Evolutionary conservation across 2,113 vertebrate species (phyloP), one percentile per base, ranked within the genome.

Genomic region (Balaeniceps rex): DNA sequence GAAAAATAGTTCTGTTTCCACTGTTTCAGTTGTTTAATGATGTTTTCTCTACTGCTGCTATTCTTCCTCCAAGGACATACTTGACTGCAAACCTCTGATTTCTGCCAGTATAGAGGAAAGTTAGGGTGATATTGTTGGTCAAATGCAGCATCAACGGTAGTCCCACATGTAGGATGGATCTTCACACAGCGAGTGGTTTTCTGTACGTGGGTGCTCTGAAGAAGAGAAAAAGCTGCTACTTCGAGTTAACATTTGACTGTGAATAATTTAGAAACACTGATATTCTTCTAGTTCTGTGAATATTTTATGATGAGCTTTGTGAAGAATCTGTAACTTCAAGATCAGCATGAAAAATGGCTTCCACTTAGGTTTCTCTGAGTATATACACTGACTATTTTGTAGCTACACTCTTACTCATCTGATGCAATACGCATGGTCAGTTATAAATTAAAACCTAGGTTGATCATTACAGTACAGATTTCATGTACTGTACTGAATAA

Each of bases 281-380:
- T 94, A 85, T 90, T 89, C 16, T 94, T 91, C 77, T 93, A 80
- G 87, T 94, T 89, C 69, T 83, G 61, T 97, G 93, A 93, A 95
- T 96, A 95, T 96, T 95, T 96, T 76, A 94, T 92, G 29, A 72
- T 94, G 93, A 94, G 84, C 24, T 94, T 96, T 87, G 81, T 63
- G 46, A 94, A 91, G 44, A 54, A 80, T 71, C 46, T 87, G 70
- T 91, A 91, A 87, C 77, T 89, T 87, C 63, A 93, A 81, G 33
- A 91, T 85, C 40, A 87, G 57, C 2, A 3, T 75, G 55, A 93
- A 82, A 94, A 85, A 84, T 52, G 31, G 49, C 33, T 91, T 87
- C 63, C 63, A 57, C 49, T 94, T 84, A 87, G 15, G 28, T 75
- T 92, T 83, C 14, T 49, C 57, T 4, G 5, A 40, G 49, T 51